A percentile compares a stretch with the other conserved stretches of the same genome.
Conservation (phyloP, 1,140 invertebrate genomes). For the Drosophila funebris region DNA sequence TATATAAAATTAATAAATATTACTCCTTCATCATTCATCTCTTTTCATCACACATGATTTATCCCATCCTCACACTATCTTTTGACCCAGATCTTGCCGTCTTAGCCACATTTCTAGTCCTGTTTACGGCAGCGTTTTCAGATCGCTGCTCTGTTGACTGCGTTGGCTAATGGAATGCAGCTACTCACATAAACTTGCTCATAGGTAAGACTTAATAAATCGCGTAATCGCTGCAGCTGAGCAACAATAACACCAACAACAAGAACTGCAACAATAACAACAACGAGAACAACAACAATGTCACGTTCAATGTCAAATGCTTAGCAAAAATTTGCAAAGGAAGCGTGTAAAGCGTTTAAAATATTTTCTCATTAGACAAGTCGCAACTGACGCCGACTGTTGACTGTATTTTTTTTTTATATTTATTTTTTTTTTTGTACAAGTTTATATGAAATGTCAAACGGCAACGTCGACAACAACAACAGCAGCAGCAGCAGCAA, state of each 20-base stretch:
- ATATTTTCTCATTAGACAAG: constrained; percentile 81
- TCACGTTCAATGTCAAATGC: constrained; percentile 81
- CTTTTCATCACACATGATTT: neutral
- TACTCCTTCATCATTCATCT: neutral
- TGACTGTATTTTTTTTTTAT: constrained; percentile 19
- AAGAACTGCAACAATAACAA: constrained; percentile 35
- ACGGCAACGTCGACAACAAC: constrained; percentile 49
- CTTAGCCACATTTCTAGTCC: constrained; percentile 16
- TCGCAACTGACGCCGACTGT: constrained; percentile 38
- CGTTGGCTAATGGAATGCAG: constrained; percentile 33
- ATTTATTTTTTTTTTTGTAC: constrained; percentile 40
- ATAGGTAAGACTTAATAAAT: constrained; percentile 61
- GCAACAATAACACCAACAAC: constrained; percentile 34
- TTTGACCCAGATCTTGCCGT: neutral
- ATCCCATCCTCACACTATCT: neutral
- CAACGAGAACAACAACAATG: constrained; percentile 66
- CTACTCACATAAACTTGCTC: neutral
- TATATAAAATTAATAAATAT: too few relatives aligned
- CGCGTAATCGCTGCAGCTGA: constrained; percentile 70
- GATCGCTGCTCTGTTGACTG: neutral
- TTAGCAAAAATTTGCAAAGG: constrained; percentile 76
- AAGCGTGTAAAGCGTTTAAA: constrained; percentile 81
- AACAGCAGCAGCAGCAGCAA: too few relatives aligned
- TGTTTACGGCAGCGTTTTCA: constrained; percentile 12
- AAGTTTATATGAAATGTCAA: constrained; percentile 81